phyloP scores from a whole-genome alignment of 2,113 vertebrate genomes.

The Thryonomys swinderianus region DNA sequence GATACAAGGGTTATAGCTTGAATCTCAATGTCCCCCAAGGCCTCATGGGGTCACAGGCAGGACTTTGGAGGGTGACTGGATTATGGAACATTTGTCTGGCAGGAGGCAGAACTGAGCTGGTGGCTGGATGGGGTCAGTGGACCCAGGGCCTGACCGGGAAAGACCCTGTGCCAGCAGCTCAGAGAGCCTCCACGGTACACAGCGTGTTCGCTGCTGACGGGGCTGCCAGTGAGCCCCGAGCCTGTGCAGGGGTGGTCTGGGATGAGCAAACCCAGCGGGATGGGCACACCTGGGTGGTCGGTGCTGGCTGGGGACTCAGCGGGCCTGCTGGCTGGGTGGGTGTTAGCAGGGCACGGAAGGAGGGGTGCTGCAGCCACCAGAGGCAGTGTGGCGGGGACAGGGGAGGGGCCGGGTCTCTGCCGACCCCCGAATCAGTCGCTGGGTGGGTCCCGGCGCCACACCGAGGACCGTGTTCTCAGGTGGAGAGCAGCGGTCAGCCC shows the following conservation, averaged over 20 bases:
- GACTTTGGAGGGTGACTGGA: not conserved
- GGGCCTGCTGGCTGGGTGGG: not conserved
- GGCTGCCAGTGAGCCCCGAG: not conserved
- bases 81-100: not conserved
- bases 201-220: not conserved
- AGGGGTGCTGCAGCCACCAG: not conserved
- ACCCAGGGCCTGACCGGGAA: not conserved
- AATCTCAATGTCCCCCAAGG: not conserved
- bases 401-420: conserved; percentile 73
- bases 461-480: conserved; percentile 79
- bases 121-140: not conserved
- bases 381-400: conserved; percentile 13
- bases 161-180: not conserved
- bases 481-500: not conserved
- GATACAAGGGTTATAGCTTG: not conserved
- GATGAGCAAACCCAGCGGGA: not conserved
- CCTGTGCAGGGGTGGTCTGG: fast-evolving
- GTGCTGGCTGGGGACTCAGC: fast-evolving
- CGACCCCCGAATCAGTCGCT: conserved; percentile 78
- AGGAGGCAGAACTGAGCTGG: not conserved
- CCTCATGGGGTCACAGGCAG: not conserved
- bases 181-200: fast-evolving
- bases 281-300: not conserved
- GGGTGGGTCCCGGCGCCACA: conserved; percentile 66
- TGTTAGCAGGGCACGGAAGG: not conserved